phyloP scores from a whole-genome alignment of 2,797 vertebrate species.

The Labeo calbasu region DNA sequence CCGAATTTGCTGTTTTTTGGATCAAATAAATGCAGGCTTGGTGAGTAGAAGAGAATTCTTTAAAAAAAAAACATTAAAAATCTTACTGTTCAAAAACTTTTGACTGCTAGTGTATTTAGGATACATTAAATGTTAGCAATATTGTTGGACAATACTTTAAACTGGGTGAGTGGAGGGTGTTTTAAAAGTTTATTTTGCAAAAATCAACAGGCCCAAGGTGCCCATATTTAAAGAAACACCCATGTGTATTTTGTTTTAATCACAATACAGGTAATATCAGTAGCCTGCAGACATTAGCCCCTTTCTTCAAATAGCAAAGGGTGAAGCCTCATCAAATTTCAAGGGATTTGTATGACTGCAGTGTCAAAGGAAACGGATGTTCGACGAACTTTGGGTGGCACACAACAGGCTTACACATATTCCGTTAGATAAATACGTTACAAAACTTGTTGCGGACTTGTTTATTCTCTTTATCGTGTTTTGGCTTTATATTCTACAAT shows the following conservation, averaged over 20 bases:
- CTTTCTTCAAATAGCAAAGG: not conserved
- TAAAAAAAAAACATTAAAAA: too few species aligned
- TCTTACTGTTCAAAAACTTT: too few species aligned
- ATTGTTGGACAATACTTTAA: not conserved
- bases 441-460: not conserved
- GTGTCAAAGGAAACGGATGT: constrained; percentile 32
- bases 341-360: not conserved
- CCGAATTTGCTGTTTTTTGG: too few species aligned
- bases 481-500: not conserved
- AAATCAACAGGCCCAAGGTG: not conserved
- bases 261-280: not conserved
- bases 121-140: too few species aligned
- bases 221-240: not conserved
- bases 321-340: constrained; percentile 1
- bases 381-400: not conserved
- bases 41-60: too few species aligned
- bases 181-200: not conserved
- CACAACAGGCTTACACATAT: not conserved
- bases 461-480: not conserved
- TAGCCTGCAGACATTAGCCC: not conserved
- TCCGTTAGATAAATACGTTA: not conserved
- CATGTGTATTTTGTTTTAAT: not conserved
- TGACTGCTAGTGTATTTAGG: too few species aligned
- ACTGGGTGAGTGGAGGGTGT: not conserved
- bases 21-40: too few species aligned